Conservation (phyloP, 2,888 invertebrate genomes). For the Caenorhabditis uteleia region DNA sequence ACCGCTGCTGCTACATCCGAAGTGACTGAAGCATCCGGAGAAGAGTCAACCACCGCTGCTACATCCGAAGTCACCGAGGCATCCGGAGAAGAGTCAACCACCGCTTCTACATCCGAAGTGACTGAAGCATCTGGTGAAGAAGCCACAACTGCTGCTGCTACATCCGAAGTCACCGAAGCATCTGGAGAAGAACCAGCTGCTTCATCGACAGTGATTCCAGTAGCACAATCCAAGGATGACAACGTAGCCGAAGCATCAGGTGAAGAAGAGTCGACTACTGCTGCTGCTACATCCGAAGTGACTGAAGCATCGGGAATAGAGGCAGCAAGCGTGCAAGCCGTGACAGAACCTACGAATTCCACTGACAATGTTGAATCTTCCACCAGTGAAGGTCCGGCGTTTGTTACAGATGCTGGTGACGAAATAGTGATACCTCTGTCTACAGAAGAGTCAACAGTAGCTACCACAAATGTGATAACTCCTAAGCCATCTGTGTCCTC, state of each 20-base stretch:
- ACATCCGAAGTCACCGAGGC: too few species aligned
- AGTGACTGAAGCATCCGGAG: slow-evolving; percentile 12
- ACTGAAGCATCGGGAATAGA: slow-evolving; percentile 23
- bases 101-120: slow-evolving; percentile 2
- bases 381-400: slow-evolving; percentile 11
- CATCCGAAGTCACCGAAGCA: slow-evolving; percentile 10
- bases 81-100: slow-evolving; percentile 17
- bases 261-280: slow-evolving; percentile 21
- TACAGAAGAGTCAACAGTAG: slow-evolving; percentile 8
- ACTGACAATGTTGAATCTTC: slow-evolving; percentile 15
- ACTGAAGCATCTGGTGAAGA: slow-evolving; percentile 30
- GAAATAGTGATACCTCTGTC: slow-evolving; percentile 22
- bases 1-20: slow-evolving; percentile 9
- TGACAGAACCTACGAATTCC: slow-evolving; percentile 6
- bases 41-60: slow-evolving; percentile 21
- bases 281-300: slow-evolving; percentile 10
- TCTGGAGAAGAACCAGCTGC: slow-evolving; percentile 6
- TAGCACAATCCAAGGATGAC: slow-evolving; percentile 17
- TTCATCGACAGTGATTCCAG: slow-evolving; percentile 4
- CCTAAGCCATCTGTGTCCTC: background rate
- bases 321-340: too few species aligned
- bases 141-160: slow-evolving; percentile 12
- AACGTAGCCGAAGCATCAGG: slow-evolving; percentile 7
- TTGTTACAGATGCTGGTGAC: slow-evolving; percentile 14
- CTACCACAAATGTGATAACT: slow-evolving; percentile 1